Conservation (phyloP, 2,888 invertebrate species). For the Ichneumoninae sp. region DNA sequence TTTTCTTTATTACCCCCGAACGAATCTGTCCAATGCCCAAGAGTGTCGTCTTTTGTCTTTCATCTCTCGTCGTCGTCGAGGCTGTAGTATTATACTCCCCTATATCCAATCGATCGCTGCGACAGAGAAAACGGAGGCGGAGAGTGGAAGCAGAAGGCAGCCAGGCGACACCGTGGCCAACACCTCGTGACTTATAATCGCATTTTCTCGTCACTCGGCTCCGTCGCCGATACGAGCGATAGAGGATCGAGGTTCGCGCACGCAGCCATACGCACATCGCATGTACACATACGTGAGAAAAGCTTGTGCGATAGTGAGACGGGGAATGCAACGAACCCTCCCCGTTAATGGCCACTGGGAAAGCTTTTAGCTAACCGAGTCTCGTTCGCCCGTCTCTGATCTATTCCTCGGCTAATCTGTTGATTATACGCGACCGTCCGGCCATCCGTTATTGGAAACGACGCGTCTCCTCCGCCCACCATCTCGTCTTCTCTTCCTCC, state of each 20-base stretch:
- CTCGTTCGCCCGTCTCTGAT: conserved; percentile 80
- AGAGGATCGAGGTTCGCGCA: conserved; percentile 57
- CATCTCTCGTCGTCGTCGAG: conserved; percentile 74
- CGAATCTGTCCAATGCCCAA: conserved; percentile 60
- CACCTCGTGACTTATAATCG: conserved; percentile 84
- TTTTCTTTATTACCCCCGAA: conserved; percentile 66
- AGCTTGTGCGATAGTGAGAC: conserved; percentile 45
- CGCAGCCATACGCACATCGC: conserved; percentile 47
- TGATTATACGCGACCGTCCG: conserved; percentile 83
- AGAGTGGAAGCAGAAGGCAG: conserved; percentile 46
- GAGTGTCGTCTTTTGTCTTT: conserved; percentile 78
- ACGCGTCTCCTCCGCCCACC: conserved; percentile 69
- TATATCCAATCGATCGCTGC: conserved; percentile 81
- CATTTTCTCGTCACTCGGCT: conserved; percentile 80
- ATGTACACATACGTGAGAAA: conserved; percentile 29
- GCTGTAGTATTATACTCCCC: conserved; percentile 67
- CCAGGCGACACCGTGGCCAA: conserved; percentile 75
- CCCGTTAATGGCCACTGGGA: conserved; percentile 82
- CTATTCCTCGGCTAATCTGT: conserved; percentile 83
- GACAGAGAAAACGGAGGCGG: conserved; percentile 43
- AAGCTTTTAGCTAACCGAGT: conserved; percentile 84
- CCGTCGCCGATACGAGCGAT: conserved; percentile 55
- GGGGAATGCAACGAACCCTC: conserved; percentile 75
- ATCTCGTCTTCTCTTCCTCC: conserved; percentile 46
- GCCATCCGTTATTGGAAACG: conserved; percentile 82